phyloP scores from a whole-genome alignment of 1,140 invertebrate genomes.

The Plectus sambesii region DNA sequence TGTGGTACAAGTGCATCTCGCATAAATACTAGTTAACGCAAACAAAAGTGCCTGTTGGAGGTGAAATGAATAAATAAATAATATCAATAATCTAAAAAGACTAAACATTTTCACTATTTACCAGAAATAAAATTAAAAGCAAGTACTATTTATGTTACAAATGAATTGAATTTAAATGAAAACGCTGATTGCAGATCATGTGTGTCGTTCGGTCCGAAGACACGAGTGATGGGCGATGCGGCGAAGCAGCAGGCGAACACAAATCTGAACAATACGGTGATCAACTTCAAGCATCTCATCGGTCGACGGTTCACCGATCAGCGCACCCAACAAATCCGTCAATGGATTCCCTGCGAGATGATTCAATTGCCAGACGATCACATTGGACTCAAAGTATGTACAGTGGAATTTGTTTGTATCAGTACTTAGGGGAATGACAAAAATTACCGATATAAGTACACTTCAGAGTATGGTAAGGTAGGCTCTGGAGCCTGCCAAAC shows the following conservation, averaged over 20 bases:
- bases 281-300: slow-evolving; percentile 79
- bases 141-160: not conserved
- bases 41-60: too few species aligned
- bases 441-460: too few species aligned
- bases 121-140: not conserved
- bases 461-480: too few species aligned
- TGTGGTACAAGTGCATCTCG: too few species aligned
- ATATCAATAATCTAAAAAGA: too few species aligned
- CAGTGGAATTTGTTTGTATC: too few species aligned
- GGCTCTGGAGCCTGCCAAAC: too few species aligned
- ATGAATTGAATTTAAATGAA: not conserved
- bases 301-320: slow-evolving; percentile 74
- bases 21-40: too few species aligned
- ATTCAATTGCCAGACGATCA: slow-evolving; percentile 25
- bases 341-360: slow-evolving; percentile 29
- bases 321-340: slow-evolving; percentile 48
- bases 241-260: slow-evolving; percentile 92
- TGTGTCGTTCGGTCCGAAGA: slow-evolving; percentile 82
- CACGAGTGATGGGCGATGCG: slow-evolving; percentile 79
- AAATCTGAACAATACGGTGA: slow-evolving; percentile 91
- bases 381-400: slow-evolving; percentile 30
- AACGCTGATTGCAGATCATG: slow-evolving; percentile 63
- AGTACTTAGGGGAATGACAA: slow-evolving; percentile 2
- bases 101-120: too few species aligned
- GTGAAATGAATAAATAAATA: too few species aligned